Conservation (phyloP, 37 sponge, comb jelly and placozoan species). For the Lycopodina hypogea region DNA sequence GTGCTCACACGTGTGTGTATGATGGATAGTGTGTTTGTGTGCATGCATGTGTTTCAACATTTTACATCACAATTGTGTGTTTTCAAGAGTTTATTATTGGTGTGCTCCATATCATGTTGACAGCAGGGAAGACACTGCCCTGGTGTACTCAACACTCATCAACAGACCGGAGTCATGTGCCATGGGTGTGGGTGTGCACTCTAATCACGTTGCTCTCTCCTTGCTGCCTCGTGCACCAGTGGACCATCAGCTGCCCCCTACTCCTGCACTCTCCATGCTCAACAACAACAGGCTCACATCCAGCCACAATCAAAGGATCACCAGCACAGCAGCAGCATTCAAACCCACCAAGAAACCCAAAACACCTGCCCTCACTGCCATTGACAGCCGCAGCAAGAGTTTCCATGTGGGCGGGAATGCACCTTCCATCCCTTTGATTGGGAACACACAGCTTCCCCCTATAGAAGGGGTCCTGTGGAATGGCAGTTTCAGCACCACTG, state of each 20-base stretch:
- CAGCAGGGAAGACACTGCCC: constrained; percentile 26
- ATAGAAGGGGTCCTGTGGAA: not conserved
- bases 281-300: constrained; percentile 26
- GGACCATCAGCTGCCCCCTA: constrained; percentile 23
- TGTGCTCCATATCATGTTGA: not conserved
- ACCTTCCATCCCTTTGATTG: constrained; percentile 23
- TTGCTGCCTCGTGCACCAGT: constrained; percentile 8
- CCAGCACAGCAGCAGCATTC: constrained; percentile 11
- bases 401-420: constrained; percentile 3
- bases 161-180: constrained; percentile 23
- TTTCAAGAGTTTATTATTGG: not conserved
- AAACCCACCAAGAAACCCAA: constrained; percentile 60
- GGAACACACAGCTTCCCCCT: constrained; percentile 46
- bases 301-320: constrained; percentile 25
- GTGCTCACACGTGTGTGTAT: too few species aligned
- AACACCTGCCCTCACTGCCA: constrained; percentile 50
- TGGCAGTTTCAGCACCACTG: not conserved
- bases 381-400: constrained; percentile 32
- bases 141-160: not conserved
- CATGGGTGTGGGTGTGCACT: constrained; percentile 4
- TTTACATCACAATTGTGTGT: too few species aligned
- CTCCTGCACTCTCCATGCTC: not conserved
- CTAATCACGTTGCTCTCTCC: constrained; percentile 6
- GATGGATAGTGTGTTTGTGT: too few species aligned
- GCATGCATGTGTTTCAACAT: too few species aligned